Evolutionary conservation across 1,140 invertebrate genomes (phyloP), one percentile per base, ranked within the genome.

Genomic region (Drosophila setifemur): DNA sequence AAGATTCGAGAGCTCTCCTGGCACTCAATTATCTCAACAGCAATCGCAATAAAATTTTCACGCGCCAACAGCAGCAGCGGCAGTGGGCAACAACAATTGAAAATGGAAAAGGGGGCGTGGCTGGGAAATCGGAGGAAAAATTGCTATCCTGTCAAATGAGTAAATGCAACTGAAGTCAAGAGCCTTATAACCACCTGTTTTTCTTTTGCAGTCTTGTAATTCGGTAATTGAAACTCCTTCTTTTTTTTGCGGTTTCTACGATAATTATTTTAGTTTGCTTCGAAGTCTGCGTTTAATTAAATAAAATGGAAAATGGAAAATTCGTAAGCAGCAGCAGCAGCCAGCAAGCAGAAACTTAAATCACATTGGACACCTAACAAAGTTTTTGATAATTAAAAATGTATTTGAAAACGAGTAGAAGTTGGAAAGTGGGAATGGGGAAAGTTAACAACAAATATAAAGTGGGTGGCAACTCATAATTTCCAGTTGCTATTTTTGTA

Each of bases 211-310:
- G 37, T 23, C 49, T 12, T 47, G 28, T 53, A 25, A 40, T 35
- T 49, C 4, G 49, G 40, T 79, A 79, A 79, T 79, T 79, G 76
- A 79, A 79, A 71, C 61, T 76, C 58, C n/a, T n/a, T n/a, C n/a
- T n/a, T n/a, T n/a, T n/a, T 68, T 66, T 47, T 55, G 37, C 19
- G 43, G n/a, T 44, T 49, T 67, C 16, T 18, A 14, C 16, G 18
- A 25, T 67, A 57, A 77, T 78, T 60, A 60, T 21, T 61, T 75
- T 79, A 19, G 9, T 12, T 61, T 14, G 43, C 31, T 35, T 66
- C 40, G 42, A 49, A 31, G 29, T 28, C 71, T 43, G 16, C 23
- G 29, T 3, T 33, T 66, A 45, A 42, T 50, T 55, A 40, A 57
- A 48, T 63, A 73, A 52, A 73, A 26, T 14, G 54, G 47, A 23